phyloP scores from a whole-genome alignment of 2,888 invertebrate species.

The Cerceris rybyensis region DNA sequence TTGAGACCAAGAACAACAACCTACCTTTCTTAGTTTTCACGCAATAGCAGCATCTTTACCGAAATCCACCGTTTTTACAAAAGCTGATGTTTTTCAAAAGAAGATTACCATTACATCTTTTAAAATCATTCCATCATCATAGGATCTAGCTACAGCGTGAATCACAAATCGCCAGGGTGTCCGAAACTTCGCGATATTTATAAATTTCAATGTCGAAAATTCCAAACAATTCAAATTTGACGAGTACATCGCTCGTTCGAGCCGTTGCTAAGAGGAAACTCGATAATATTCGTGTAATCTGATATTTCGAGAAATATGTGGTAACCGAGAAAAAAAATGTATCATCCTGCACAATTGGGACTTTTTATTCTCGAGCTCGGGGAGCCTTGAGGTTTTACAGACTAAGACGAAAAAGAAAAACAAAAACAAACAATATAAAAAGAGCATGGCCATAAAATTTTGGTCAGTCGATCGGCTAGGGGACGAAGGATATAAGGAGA shows the following conservation, averaged over 20 bases:
- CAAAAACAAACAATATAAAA: slow-evolving; percentile 22
- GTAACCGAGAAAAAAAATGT: slow-evolving; percentile 2
- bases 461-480: slow-evolving; percentile 46
- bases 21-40: no score
- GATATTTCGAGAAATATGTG: background rate
- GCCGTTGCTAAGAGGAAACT: background rate
- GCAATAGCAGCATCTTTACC: no score
- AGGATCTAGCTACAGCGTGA: no score
- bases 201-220: background rate
- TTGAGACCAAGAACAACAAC: no score
- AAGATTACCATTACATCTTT: no score
- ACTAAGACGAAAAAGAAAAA: slow-evolving; percentile 35
- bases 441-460: slow-evolving; percentile 53
- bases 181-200: background rate
- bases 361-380: slow-evolving; percentile 30
- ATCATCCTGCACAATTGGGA: slow-evolving; percentile 4
- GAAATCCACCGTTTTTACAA: no score
- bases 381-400: slow-evolving; percentile 43
- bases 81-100: no score
- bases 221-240: no score
- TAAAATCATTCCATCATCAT: no score
- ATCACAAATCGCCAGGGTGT: no score
- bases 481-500: slow-evolving; percentile 4
- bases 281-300: background rate
- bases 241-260: slow-evolving; percentile 8